Percentiles rank a stretch among this genome's conserved stretches.
Evolutionary conservation across 1,140 invertebrate species (phyloP).

Genomic region (Dinoponera quadriceps): DNA sequence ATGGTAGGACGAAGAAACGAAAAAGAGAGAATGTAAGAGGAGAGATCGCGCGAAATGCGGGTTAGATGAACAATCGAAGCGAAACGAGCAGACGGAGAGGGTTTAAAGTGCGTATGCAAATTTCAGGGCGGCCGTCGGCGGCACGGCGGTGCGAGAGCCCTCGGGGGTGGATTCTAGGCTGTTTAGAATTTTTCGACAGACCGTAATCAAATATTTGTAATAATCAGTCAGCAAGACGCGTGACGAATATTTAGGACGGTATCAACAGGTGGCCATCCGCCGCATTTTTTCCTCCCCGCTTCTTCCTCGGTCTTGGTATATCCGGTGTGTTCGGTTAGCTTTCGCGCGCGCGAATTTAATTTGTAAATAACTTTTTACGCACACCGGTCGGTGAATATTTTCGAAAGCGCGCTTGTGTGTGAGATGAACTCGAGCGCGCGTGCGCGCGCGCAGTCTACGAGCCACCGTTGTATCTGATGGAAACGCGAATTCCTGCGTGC

Average conservation of each 20-base stretch:
- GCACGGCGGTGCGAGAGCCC: background rate
- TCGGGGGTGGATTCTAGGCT: background rate
- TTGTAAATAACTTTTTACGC: slow-evolving; percentile 46
- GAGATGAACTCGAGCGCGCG: background rate
- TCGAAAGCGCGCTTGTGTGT: background rate
- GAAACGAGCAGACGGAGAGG: background rate
- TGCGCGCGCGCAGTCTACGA: background rate
- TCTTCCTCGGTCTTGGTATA: slow-evolving; percentile 55
- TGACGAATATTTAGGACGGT: slow-evolving; percentile 73
- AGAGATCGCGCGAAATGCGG: background rate
- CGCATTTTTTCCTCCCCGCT: slow-evolving; percentile 62
- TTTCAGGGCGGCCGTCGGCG: background rate
- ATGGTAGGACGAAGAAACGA: background rate
- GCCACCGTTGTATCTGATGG: background rate
- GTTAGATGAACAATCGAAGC: background rate
- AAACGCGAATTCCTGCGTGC: background rate
- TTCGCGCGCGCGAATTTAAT: slow-evolving; percentile 43
- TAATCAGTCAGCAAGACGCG: slow-evolving; percentile 71
- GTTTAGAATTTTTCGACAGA: slow-evolving; percentile 25
- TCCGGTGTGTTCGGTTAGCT: slow-evolving; percentile 60
- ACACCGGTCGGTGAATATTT: slow-evolving; percentile 25
- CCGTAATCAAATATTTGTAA: slow-evolving; percentile 68
- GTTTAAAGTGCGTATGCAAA: background rate
- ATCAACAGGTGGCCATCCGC: slow-evolving; percentile 76
- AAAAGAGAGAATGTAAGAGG: background rate